Base-by-base conservation (phyloP, 2,888 invertebrate species). In the Eremobia ochroleuca region DNA sequence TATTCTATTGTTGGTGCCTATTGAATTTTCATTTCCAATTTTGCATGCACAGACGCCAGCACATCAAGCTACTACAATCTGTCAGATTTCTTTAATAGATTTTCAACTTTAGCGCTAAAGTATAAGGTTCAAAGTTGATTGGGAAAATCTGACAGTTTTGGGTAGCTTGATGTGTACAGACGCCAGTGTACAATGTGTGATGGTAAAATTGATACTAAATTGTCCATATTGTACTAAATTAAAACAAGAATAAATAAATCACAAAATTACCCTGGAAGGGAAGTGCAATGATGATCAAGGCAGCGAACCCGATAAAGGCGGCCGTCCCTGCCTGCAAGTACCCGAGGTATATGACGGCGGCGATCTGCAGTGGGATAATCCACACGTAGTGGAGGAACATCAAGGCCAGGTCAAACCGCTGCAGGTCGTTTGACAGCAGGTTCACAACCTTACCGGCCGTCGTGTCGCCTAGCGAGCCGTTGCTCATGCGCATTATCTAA, bases 391-490 rank as follows among this genome's bases (percentile, higher is more conserved):
- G 98, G 9, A 98, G 92, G 91, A 98, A 98, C 55, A 98, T 94
- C 58, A 98, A 97, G 4, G 98, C 97, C 93, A 98, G 90, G 92
- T 99, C 99, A 90, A 99, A 98, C 52, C 99, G 97, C 91, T 98
- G 98, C 68, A 99, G 98, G 91, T 99, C 99, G 91, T 99, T 99
- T 31, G 99, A 98, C 71, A 99, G 96, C 43, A 99, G 94, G 94
- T 99, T 99, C 25, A 99, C 98, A 49, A 99, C 98, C 94, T 99
- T 98, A 0, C 99, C 99, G 0, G 98, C 98, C 0, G 99, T 98
- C 0, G 99, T 99, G 91, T 98, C 97, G 0, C 98, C 98, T 59
- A 99, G 93, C 0, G 99, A 98, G 0, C 94, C 92, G 77, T 96
- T 96, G 84, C 94, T 94, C 95, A 97, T 96, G 1, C 96, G 94